Percentiles rank a stretch among this genome's conserved stretches.
phyloP scores from a whole-genome alignment of 2,888 invertebrate species.

The Eristalis intricaria region DNA sequence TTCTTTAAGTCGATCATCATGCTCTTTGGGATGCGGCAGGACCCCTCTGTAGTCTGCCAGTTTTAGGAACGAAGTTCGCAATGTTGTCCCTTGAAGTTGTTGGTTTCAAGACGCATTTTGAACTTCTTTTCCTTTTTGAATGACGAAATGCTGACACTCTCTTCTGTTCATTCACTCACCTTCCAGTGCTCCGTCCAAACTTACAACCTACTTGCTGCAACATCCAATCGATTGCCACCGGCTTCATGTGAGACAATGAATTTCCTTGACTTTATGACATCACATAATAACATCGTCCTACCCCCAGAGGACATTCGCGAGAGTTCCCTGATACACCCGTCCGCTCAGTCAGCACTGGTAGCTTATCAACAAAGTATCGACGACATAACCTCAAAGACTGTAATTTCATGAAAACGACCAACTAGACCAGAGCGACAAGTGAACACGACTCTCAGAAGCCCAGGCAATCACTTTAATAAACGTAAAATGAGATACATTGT shows the following conservation, averaged over 20 bases:
- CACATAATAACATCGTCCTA: not conserved
- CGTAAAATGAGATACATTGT: slow-evolving; percentile 53
- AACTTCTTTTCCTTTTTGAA: too few species aligned
- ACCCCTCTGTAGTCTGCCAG: too few species aligned
- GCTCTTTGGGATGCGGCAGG: too few species aligned
- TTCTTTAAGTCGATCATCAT: too few species aligned
- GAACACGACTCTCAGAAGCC: slow-evolving; percentile 10
- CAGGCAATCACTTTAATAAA: slow-evolving; percentile 49
- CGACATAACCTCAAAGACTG: slow-evolving; percentile 8
- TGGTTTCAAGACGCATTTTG: too few species aligned
- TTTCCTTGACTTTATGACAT: not conserved
- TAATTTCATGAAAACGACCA: slow-evolving; percentile 23
- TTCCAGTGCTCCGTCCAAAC: too few species aligned
- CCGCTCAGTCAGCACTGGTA: not conserved
- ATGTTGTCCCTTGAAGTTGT: too few species aligned
- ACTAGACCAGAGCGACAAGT: not conserved
- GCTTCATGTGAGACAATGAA: not conserved
- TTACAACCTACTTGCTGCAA: too few species aligned
- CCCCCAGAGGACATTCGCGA: not conserved
- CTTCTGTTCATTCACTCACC: too few species aligned
- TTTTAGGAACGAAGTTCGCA: too few species aligned
- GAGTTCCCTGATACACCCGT: not conserved
- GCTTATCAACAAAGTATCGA: slow-evolving; percentile 17
- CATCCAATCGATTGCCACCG: not conserved
- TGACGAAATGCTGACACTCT: too few species aligned